phyloP scores from a whole-genome alignment of 2,888 invertebrate genomes.

The Hymenopus coronatus region DNA sequence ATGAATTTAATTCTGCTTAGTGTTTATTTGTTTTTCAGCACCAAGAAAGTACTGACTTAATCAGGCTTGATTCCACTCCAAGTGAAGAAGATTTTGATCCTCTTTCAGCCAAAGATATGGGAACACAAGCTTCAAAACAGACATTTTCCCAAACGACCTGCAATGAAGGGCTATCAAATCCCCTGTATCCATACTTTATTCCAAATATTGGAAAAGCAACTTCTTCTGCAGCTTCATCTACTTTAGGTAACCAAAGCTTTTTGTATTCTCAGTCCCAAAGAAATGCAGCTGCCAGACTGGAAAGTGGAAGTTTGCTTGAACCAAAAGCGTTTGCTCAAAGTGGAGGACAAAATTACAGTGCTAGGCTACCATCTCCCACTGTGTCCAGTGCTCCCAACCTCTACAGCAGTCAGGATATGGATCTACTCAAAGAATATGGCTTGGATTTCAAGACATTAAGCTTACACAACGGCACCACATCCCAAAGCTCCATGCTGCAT shows the following conservation, averaged over 20 bases:
- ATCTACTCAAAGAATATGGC: slow-evolving; percentile 70
- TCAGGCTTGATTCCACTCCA: slow-evolving; percentile 63
- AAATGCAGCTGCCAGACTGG: not conserved
- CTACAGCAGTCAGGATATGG: slow-evolving; percentile 56
- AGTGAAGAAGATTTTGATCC: slow-evolving; percentile 68
- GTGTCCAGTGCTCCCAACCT: slow-evolving; percentile 33
- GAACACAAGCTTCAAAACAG: slow-evolving; percentile 20
- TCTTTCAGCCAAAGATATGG: slow-evolving; percentile 48
- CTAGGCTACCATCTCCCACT: slow-evolving; percentile 3
- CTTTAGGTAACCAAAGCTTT: slow-evolving; percentile 27
- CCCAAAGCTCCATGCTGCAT: slow-evolving; percentile 29
- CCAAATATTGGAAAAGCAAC: slow-evolving; percentile 30
- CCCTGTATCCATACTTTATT: slow-evolving; percentile 50
- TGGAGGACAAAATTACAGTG: not conserved
- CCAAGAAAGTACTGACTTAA: slow-evolving; percentile 51
- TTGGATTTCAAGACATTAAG: slow-evolving; percentile 62
- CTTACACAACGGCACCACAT: slow-evolving; percentile 18
- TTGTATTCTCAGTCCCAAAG: slow-evolving; percentile 16
- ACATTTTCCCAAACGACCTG: slow-evolving; percentile 35
- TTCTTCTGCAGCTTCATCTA: not conserved
- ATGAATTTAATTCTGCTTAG: not conserved
- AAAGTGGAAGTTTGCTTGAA: slow-evolving; percentile 32
- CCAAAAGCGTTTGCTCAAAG: slow-evolving; percentile 21
- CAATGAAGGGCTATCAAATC: slow-evolving; percentile 54
- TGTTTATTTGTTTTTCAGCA: not conserved